Evolutionary conservation across 2,113 vertebrate genomes (phyloP).

Genomic region (Grallaria varia): DNA sequence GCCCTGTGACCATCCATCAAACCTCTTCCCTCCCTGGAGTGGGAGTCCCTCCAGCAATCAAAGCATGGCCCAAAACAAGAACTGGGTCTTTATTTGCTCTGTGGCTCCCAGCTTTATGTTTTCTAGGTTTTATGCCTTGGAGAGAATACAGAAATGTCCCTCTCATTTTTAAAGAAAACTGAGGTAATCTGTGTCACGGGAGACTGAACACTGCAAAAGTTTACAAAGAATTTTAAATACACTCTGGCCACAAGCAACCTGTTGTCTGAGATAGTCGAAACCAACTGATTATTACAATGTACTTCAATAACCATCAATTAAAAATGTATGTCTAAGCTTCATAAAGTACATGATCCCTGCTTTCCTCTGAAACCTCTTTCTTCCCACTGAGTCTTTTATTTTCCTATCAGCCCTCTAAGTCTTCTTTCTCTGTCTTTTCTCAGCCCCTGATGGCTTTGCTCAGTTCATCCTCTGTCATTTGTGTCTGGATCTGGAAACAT

Average conservation of each 20-base stretch:
- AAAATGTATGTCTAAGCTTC: neutral
- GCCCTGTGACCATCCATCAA: neutral
- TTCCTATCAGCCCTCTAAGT: neutral
- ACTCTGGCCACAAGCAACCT: neutral
- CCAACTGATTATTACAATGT: neutral
- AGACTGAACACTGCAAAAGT: neutral
- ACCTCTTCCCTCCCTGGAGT: neutral
- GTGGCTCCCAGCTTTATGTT: neutral
- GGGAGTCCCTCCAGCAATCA: neutral
- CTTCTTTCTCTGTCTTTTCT: neutral
- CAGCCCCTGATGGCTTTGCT: slow-evolving; percentile 16
- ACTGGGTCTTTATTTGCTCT: neutral
- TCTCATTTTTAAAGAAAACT: neutral
- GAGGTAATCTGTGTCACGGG: neutral
- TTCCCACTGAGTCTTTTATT: neutral
- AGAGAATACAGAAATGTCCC: neutral
- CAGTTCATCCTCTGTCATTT: slow-evolving; percentile 45
- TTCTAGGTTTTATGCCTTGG: neutral
- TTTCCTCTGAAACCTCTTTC: neutral
- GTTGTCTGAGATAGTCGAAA: neutral
- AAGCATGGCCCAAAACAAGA: neutral
- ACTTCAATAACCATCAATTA: neutral
- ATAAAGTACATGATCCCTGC: neutral
- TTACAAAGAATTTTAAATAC: neutral
- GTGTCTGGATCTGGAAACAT: slow-evolving; percentile 7